Percentiles rank a stretch among this genome's conserved stretches.
Conservation (phyloP, 2,113 vertebrate genomes). For the Pteropus alecto region DNA sequence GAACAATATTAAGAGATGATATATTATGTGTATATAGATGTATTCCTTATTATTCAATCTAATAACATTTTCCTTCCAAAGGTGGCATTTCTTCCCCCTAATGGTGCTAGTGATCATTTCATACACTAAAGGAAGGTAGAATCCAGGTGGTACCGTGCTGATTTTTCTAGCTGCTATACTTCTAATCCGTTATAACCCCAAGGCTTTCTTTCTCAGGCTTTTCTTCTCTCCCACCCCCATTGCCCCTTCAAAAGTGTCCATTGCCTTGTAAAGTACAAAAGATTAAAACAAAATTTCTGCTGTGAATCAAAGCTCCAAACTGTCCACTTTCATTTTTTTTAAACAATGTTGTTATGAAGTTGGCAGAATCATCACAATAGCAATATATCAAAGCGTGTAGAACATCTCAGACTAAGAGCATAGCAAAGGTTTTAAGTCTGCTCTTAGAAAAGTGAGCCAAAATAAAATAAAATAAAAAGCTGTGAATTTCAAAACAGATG, state of each 20-base stretch:
- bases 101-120: not conserved
- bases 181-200: constrained; percentile 54
- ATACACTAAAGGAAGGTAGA: constrained; percentile 9
- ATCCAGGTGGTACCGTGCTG: not conserved
- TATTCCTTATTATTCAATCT: not conserved
- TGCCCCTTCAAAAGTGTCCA: constrained; percentile 13
- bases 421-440: not conserved
- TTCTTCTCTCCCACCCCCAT: not conserved
- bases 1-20: not conserved
- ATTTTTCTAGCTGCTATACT: constrained; percentile 51
- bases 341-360: constrained; percentile 42
- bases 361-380: constrained; percentile 46
- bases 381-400: constrained; percentile 34
- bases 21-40: not conserved
- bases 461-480: not conserved
- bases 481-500: constrained; percentile 14
- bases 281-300: constrained; percentile 52
- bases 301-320: constrained; percentile 58
- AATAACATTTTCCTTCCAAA: constrained; percentile 6
- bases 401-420: constrained; percentile 11
- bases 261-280: constrained; percentile 60
- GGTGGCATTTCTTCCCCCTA: not conserved
- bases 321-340: constrained; percentile 56
- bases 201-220: constrained; percentile 43
- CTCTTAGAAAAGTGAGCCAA: not conserved